Conservation (phyloP, 2,888 invertebrate genomes). For the Dolomedes plantarius region DNA sequence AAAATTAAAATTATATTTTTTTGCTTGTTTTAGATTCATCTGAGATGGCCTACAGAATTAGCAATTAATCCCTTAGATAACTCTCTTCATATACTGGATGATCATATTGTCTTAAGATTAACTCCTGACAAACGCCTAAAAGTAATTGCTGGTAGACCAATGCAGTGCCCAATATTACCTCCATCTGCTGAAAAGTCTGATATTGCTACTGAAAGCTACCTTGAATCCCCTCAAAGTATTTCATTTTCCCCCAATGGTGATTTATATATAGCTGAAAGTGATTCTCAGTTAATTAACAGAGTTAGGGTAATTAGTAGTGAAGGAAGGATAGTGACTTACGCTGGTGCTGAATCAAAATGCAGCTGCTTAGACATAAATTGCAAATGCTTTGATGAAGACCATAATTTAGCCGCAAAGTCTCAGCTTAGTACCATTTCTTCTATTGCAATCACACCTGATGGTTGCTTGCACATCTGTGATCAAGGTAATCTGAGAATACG, state of each 20-base stretch:
- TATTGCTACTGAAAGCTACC: constrained; percentile 77
- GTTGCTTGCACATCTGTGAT: constrained; percentile 95
- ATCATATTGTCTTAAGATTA: constrained; percentile 91
- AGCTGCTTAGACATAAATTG: constrained; percentile 77
- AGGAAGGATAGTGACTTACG: constrained; percentile 77
- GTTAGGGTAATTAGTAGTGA: constrained; percentile 76
- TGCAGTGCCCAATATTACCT: constrained; percentile 85
- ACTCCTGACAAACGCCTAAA: constrained; percentile 88
- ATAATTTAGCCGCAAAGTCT: constrained; percentile 77
- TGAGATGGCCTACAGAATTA: constrained; percentile 98
- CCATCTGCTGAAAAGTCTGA: constrained; percentile 63
- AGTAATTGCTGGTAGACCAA: constrained; percentile 94
- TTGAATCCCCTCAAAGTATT: constrained; percentile 92
- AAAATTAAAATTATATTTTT: not conserved
- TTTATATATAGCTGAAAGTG: constrained; percentile 94
- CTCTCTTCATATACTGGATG: constrained; percentile 95
- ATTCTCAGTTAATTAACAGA: constrained; percentile 82
- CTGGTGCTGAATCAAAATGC: constrained; percentile 78
- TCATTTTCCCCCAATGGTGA: constrained; percentile 94
- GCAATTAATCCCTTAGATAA: constrained; percentile 96
- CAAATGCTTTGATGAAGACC: constrained; percentile 77
- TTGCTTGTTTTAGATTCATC: constrained; percentile 82
- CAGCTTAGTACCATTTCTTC: constrained; percentile 79
- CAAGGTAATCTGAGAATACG: constrained; percentile 81
- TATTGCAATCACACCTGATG: constrained; percentile 94